These are phyloP conservation scores for Microtus ochrogaster DNA, from an alignment of 2,113 vertebrate species.

Conservation along the genomic window DNA sequence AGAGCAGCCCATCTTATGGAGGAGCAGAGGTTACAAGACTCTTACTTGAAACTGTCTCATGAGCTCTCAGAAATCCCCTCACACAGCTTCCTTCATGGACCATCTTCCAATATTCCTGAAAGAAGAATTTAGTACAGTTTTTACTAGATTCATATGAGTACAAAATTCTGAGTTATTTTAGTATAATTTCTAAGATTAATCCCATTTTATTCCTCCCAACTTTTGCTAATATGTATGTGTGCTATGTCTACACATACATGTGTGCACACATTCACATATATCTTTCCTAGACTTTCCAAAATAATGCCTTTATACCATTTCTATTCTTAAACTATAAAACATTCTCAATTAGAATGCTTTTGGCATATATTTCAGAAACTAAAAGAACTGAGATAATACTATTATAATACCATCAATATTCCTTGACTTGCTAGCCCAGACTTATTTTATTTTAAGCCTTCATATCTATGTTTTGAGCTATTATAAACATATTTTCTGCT, in stretches of 20 bases:
- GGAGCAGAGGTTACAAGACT: not conserved
- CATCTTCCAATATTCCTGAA: not conserved
- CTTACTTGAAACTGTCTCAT: not conserved
- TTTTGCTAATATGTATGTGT: not conserved
- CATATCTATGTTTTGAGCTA: not conserved
- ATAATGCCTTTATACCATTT: conserved; percentile 40
- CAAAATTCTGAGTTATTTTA: not conserved
- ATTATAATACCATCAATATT: not conserved
- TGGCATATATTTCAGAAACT: conserved; percentile 16
- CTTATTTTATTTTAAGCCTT: not conserved
- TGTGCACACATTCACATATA: not conserved
- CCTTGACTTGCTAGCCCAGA: not conserved
- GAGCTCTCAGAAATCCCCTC: not conserved
- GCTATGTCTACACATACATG: not conserved
- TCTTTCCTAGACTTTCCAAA: not conserved
- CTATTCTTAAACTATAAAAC: conserved; percentile 51
- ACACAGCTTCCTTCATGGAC: not conserved
- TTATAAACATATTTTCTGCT: not conserved
- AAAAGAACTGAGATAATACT: not conserved
- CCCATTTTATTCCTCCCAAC: conserved; percentile 10
- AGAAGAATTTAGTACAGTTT: not conserved
- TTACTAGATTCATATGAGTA: not conserved
- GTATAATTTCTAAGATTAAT: conserved; percentile 41
- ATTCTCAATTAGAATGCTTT: not conserved
- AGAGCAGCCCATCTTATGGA: not conserved